Percentiles rank a stretch among this genome's conserved stretches.
phyloP scores from a whole-genome alignment of 1,140 invertebrate genomes.

The Anoplolepis gracilipes region DNA sequence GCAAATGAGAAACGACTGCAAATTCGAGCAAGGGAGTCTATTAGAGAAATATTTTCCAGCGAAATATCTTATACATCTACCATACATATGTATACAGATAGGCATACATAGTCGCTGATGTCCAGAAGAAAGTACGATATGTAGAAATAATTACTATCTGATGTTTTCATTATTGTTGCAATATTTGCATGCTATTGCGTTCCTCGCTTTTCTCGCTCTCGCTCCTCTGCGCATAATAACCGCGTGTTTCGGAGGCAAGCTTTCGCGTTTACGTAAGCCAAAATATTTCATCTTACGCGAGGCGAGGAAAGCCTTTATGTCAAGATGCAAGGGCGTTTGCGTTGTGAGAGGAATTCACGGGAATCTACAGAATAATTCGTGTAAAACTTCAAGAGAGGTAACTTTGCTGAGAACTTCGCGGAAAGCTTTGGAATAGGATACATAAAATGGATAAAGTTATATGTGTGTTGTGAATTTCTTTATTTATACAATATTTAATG shows the following conservation, averaged over 20 bases:
- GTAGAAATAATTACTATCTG: conserved; percentile 68
- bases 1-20: neutral
- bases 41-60: neutral
- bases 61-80: neutral
- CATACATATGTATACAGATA: neutral
- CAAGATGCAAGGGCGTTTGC: conserved; percentile 43
- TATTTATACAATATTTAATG: neutral
- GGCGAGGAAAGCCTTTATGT: conserved; percentile 43
- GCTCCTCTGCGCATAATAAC: conserved; percentile 39
- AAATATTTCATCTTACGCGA: conserved; percentile 62
- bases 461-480: neutral
- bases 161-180: conserved; percentile 71
- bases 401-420: conserved; percentile 29
- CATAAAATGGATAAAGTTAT: conserved; percentile 5
- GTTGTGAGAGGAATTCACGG: conserved; percentile 47
- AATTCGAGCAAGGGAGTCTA: neutral
- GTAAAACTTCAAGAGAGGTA: conserved; percentile 36
- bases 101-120: conserved; percentile 13
- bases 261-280: conserved; percentile 56
- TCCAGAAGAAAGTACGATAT: conserved; percentile 4
- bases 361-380: conserved; percentile 51
- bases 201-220: neutral
- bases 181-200: conserved; percentile 60
- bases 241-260: conserved; percentile 38
- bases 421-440: conserved; percentile 15